Percentiles rank a stretch among this genome's conserved stretches.
phyloP scores from a whole-genome alignment of 2,888 invertebrate genomes.

The Mythimna impura region DNA sequence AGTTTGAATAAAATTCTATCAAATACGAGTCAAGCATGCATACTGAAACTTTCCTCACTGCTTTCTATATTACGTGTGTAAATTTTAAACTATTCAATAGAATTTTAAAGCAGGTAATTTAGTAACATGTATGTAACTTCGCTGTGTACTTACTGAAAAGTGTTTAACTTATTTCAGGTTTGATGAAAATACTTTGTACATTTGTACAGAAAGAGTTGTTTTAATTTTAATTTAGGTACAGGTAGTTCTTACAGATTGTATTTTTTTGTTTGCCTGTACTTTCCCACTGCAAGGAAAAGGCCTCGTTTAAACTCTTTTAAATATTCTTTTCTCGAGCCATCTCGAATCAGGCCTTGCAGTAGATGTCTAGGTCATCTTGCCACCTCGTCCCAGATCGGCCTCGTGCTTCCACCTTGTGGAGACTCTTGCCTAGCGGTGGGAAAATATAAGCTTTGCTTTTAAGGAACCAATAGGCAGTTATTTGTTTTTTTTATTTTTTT shows the following conservation, averaged over 20 bases:
- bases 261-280: no score
- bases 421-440: no score
- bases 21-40: constrained; percentile 57
- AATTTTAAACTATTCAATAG: constrained; percentile 24
- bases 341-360: no score
- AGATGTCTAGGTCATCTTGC: no score
- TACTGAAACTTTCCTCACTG: constrained; percentile 34
- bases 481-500: no score
- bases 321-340: no score
- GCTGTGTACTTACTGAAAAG: not conserved
- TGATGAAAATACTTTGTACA: constrained; percentile 8
- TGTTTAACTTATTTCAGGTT: constrained; percentile 1
- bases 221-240: not conserved
- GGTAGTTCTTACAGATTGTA: no score
- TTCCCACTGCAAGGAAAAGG: no score
- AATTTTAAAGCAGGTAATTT: constrained; percentile 34
- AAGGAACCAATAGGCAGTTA: not conserved
- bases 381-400: no score
- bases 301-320: no score
- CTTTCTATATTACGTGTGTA: constrained; percentile 26
- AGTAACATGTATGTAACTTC: not conserved
- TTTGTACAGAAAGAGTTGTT: not conserved
- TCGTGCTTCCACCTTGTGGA: no score
- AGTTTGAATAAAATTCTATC: constrained; percentile 59
- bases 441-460: not conserved